Evolutionary conservation across 2,888 invertebrate genomes (phyloP), one percentile per base, ranked within the genome.

Genomic region (Cryptus viduatorius): DNA sequence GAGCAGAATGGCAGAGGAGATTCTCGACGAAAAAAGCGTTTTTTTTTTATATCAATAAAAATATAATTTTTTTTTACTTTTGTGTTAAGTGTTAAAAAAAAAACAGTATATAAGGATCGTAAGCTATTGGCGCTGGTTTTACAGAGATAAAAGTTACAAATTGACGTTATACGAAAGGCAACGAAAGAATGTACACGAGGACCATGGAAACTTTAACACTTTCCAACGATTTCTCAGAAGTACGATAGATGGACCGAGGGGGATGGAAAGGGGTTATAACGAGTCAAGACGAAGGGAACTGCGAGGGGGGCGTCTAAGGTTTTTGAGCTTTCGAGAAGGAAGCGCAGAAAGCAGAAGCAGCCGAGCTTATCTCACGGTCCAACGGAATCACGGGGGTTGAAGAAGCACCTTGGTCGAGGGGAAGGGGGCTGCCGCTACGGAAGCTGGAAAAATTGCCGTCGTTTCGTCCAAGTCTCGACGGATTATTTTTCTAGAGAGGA

Each of bases 401-500:
- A 83, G 79, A 83, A 83, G 83, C 79, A 65, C 79, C 79, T 65
- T 56, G 44, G 3, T 24, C 19, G 56, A 56, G 24, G 56, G 56
- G 24, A 19, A 3, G 56, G 12, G 14, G 46, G 14, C 46, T 1
- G 46, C 46, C 77, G 77, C 67, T 68, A 73, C 65, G 65, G 75
- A 83, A 83, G 79, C 83, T 83, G 68, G 83, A 83, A 83, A 83
- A 83, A 83, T 83, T 79, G 79, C 83, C 79, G 83, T 83, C 83
- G 83, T 83, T 83, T 83, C 83, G 79, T 83, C 79, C 83, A 71
- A 83, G 83, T 83, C 83, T 79, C 79, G 71, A 61, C 82, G 86
- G 85, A 86, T 86, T 86, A 86, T 86, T 85, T 86, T 85, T 83
- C 85, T 77, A 71, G 65, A 81, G 59, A 69, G 76, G 50, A 72